phyloP scores from a whole-genome alignment of 2,797 vertebrate genomes.

The Hybognathus amarus region DNA sequence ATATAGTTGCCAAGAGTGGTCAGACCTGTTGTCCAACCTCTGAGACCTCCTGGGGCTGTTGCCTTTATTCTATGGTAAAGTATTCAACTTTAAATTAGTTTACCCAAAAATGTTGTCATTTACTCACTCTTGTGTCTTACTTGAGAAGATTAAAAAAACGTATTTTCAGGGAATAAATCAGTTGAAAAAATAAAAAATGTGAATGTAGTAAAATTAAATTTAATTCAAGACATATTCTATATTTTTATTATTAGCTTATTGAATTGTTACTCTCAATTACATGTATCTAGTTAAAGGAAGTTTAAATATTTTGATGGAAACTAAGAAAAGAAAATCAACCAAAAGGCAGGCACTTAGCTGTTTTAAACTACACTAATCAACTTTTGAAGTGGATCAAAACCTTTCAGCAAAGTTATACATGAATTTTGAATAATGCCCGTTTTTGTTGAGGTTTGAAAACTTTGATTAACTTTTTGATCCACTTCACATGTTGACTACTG shows the following conservation, averaged over 20 bases:
- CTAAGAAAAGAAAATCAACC: background rate
- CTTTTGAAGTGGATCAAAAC: too few relatives aligned
- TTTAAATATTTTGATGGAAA: background rate
- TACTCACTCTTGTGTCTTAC: background rate
- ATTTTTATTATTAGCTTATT: too few relatives aligned
- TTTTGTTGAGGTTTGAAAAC: too few relatives aligned
- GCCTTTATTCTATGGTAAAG: conserved; percentile 72
- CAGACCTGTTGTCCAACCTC: conserved; percentile 81
- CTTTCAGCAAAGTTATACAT: too few relatives aligned
- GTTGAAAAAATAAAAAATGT: background rate
- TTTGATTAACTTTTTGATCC: too few relatives aligned
- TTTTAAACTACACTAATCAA: too few relatives aligned
- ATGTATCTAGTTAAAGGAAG: background rate
- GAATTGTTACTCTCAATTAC: background rate
- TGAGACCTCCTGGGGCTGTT: conserved; percentile 81
- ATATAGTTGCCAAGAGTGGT: conserved; percentile 64
- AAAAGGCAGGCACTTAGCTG: background rate
- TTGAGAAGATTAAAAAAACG: background rate
- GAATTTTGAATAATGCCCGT: too few relatives aligned
- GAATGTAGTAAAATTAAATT: background rate
- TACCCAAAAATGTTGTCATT: background rate
- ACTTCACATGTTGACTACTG: too few relatives aligned
- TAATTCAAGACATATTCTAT: background rate
- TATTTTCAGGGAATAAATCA: background rate
- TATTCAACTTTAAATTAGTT: background rate